Conservation (phyloP, 2,113 vertebrate genomes). For the Mus pahari region DNA sequence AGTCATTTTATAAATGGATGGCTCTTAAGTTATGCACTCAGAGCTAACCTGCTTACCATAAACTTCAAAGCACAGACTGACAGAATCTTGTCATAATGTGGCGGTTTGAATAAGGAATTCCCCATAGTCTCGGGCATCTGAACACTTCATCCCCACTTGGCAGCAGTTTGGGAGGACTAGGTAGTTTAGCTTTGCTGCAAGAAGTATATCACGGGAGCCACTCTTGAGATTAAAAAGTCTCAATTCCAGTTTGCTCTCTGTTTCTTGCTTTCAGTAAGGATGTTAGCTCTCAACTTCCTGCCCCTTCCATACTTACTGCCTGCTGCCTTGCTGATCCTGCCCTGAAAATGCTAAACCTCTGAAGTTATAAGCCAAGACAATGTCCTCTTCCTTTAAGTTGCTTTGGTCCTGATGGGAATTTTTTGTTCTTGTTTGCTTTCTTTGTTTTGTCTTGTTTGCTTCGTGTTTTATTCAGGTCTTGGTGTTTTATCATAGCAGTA, state of each 20-base stretch:
- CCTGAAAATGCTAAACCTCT: neutral
- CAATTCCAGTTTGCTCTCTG: neutral
- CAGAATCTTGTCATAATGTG: neutral
- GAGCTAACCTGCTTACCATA: neutral
- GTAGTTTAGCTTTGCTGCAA: neutral
- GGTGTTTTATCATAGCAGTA: neutral
- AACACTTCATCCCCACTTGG: neutral
- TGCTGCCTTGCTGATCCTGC: neutral
- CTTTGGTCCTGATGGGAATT: neutral
- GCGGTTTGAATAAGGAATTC: neutral
- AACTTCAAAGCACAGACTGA: conserved; percentile 6
- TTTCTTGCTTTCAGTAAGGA: neutral
- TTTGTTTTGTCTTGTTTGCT: neutral
- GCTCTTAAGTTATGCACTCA: conserved; percentile 12
- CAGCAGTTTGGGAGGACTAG: neutral
- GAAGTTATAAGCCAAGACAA: neutral
- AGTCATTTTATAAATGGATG: conserved; percentile 51
- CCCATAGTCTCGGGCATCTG: neutral
- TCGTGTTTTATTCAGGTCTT: neutral
- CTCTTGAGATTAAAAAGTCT: neutral
- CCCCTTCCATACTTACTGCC: neutral
- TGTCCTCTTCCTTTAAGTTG: neutral
- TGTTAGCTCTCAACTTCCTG: neutral
- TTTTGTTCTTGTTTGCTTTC: neutral
- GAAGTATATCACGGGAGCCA: neutral